phyloP scores from a whole-genome alignment of 2,113 vertebrate species.

The Microtus montanus region DNA sequence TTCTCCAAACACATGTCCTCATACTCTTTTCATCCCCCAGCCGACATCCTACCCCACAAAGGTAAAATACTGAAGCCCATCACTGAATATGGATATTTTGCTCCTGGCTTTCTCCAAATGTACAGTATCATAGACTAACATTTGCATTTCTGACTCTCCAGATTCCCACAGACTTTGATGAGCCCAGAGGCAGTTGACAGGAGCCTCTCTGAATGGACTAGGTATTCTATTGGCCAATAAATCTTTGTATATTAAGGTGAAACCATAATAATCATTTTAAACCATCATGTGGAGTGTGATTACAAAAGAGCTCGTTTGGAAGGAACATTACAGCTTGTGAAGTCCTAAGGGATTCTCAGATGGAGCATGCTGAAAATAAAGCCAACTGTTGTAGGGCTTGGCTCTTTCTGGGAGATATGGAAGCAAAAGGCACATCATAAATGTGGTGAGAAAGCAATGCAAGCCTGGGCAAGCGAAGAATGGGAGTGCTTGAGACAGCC shows the following conservation, averaged over 20 bases:
- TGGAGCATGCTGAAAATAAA: constrained; percentile 49
- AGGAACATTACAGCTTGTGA: constrained; percentile 74
- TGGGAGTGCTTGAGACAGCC: constrained; percentile 28
- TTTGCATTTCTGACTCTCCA: constrained; percentile 54
- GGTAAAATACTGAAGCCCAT: background rate
- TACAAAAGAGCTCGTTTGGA: constrained; percentile 77
- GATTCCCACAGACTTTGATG: constrained; percentile 3
- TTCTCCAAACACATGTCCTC: background rate
- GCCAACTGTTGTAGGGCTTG: background rate
- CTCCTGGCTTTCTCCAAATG: constrained; percentile 9
- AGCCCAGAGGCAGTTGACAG: constrained; percentile 44
- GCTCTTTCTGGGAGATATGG: constrained; percentile 10
- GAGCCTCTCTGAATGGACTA: background rate
- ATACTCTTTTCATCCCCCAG: background rate
- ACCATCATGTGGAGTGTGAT: constrained; percentile 68
- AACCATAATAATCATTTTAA: constrained; percentile 75
- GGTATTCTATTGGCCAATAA: constrained; percentile 36
- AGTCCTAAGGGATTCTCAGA: constrained; percentile 63
- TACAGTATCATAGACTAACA: constrained; percentile 45
- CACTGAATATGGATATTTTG: constrained; percentile 2
- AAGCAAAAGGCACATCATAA: constrained; percentile 53
- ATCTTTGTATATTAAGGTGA: constrained; percentile 77
- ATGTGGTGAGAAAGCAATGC: constrained; percentile 51
- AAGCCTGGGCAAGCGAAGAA: constrained; percentile 54
- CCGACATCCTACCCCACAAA: background rate